Base-by-base conservation (phyloP, 2,797 vertebrate species). In the Leptoclinus maculatus region DNA sequence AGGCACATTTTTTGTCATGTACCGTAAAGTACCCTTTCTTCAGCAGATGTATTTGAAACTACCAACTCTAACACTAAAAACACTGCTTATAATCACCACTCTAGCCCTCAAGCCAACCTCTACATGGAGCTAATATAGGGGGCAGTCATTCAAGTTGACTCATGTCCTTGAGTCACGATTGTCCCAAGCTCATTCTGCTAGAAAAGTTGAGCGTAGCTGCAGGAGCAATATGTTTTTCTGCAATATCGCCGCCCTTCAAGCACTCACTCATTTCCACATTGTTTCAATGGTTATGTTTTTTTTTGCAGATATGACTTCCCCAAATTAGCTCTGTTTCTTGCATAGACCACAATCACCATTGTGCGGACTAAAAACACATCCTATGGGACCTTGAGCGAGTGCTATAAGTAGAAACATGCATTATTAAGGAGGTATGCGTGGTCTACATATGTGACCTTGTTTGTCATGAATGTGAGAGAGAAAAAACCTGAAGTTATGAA, bases 111-210 rank as follows among this genome's bases (percentile, higher is more conserved):
- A 74, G 57, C 54, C 47, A 68, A 49, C 66, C 47, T 78, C 49
- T 62, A 71, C 62, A 72, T 57, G 9, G 32, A 60, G 56, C 62
- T 53, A 38, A 74, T 71, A 39, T 51, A 69, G 38, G 49, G 21
- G 17, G 47, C 57, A 79, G 81, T 76, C 67, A 59, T 71, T 87
- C 74, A 74, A 85, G 75, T 73, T 69, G 76, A 88, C 51, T 65
- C 41, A 16, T 65, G 62, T 82, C 89, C 84, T 83, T 27, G 23
- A 88, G 87, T 84, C 65, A 66, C 71, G 80, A 77, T 71, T 83
- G 71, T 76, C 78, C 73, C 71, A 2, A 83, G 67, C 81, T 84
- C 66, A 66, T 77, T 90, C 73, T 85, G 34, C 53, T 78, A 25
- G 82, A 87, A 75, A 74, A 66, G 63, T 68, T 80, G 59, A 64